Base-by-base conservation (phyloP, 2,888 invertebrate species). In the Agapostemon virescens region DNA sequence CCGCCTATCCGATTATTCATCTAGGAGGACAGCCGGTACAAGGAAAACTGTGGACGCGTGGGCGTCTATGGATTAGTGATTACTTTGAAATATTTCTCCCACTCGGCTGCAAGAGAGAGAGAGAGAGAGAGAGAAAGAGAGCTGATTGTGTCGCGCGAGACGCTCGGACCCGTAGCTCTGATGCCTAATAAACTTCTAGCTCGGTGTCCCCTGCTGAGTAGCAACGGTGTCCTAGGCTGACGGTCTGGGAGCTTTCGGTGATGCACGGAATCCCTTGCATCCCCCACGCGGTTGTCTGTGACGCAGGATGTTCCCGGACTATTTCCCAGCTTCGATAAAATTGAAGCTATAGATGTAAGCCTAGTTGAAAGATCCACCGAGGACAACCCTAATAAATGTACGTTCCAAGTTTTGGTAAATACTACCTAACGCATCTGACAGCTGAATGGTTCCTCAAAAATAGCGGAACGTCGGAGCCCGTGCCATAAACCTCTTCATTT, bases 61-160 rank as follows among this genome's bases (percentile, higher is more conserved):
- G 63, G 63, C 63, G 36, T n/a, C 63, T 63, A 63, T 20, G 36
- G 33, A 63, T 63, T 63, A 36, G 63, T 36, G 63, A 63, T 63
- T 36, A 36, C 36, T n/a, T 36, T n/a, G 63, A 63, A 36, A 63
- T 61, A 33, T 61, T 33, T 55, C 55, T 55, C 55, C 26, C 55
- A 17, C 26, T 55, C 26, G 26, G 55, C 26, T 26, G 55, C 26
- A 15, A 13, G 0, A 13, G 38, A 38, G 38, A 38, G 7, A 40
- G n/a, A 40, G 1, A 13, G 40, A 40, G 40, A 23, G 2, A 5
- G 36, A n/a, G 11, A n/a, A 17, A 4, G 63, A 33, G 33, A 33
- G 33, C 5, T 4, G 30, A 36, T n/a, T 63, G 61, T 63, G 61
- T 63, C 61, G 33, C 61, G 33, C 61, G 33, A 13, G 63, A 20